Evolutionary conservation across 2,113 vertebrate genomes (phyloP).

Genomic region (Prionailurus viverrinus): DNA sequence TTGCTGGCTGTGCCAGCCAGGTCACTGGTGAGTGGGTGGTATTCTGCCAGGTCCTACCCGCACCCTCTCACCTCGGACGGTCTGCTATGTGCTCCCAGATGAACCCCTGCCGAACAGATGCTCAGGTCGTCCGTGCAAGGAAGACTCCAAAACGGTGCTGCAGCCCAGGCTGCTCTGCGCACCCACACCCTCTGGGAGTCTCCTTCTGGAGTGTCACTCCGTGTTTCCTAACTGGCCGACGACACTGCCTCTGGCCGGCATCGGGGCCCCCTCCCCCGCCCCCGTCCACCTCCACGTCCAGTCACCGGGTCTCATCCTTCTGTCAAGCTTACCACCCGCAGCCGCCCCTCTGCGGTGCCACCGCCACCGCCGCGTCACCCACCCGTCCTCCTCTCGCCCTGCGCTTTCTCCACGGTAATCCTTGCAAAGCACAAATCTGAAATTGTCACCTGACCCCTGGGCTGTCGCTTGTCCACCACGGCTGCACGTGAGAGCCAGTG

Average conservation of each 20-base stretch:
- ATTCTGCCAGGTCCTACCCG: neutral
- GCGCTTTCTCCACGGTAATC: neutral
- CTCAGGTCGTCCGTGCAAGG: fast-evolving
- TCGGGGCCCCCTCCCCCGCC: fast-evolving
- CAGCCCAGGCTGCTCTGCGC: neutral
- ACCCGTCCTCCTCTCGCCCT: neutral
- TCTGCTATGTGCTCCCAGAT: neutral
- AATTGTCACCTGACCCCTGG: neutral
- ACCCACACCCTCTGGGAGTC: neutral
- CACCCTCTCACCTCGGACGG: too few species aligned
- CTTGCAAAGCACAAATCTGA: neutral
- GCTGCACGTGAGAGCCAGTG: neutral
- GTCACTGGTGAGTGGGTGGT: neutral
- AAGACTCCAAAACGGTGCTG: fast-evolving
- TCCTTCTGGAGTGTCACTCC: neutral
- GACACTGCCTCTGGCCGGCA: neutral
- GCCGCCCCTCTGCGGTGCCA: neutral
- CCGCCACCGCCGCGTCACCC: neutral
- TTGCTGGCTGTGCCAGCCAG: neutral
- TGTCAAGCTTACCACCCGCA: neutral
- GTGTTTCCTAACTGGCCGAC: neutral
- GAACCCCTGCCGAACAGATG: fast-evolving
- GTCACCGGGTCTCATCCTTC: neutral
- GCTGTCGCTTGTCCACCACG: neutral
- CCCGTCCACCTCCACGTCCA: neutral